Base-by-base conservation (phyloP, 2,113 vertebrate genomes). In the Balaenoptera acutorostrata region DNA sequence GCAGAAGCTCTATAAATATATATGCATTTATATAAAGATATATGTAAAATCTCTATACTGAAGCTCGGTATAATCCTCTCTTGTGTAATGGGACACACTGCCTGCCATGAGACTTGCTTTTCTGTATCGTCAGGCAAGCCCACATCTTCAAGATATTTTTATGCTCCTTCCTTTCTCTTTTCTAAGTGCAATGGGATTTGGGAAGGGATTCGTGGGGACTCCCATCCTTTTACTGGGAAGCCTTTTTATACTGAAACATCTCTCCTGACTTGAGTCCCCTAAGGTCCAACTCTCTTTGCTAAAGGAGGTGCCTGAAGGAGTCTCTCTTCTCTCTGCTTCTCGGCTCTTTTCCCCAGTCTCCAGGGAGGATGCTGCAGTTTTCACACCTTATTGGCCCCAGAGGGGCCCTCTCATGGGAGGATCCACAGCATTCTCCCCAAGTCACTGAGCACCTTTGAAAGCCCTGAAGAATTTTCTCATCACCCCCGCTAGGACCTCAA, bases 21-120 rank as follows among this genome's bases (percentile, higher is more conserved):
- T 98, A 98, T 98, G 98, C 98, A 98, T 97, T 97, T 99, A 98
- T 98, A 99, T 99, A 99, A 99, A 98, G 96, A 97, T 97, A 97
- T 97, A 98, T 98, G 98, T 97, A 97, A 97, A 98, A 98, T 95
- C 98, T 99, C 98, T 98, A 98, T 98, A 96, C 96, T 17, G 98
- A 98, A 98, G 97, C 97, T 98, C 96, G 97, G 98, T 98, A 98
- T 98, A 98, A 98, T 95, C 98, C 98, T 96, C 94, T 97, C 97
- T 21, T 98, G 98, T 98, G 98, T 20, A 95, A 97, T 84, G 96
- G 97, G 27, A 84, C 96, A 86, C 90, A 33, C 77, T 96, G 98
- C 93, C 96, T 96, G 94, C 97, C 81, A 49, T 33, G 72, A 89
- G 96, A 97, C 91, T 90, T 71, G 95, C 96, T 97, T 95, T 96